Evolutionary conservation across 2,797 vertebrate genomes (phyloP).

Genomic region (Fringilla coelebs): DNA sequence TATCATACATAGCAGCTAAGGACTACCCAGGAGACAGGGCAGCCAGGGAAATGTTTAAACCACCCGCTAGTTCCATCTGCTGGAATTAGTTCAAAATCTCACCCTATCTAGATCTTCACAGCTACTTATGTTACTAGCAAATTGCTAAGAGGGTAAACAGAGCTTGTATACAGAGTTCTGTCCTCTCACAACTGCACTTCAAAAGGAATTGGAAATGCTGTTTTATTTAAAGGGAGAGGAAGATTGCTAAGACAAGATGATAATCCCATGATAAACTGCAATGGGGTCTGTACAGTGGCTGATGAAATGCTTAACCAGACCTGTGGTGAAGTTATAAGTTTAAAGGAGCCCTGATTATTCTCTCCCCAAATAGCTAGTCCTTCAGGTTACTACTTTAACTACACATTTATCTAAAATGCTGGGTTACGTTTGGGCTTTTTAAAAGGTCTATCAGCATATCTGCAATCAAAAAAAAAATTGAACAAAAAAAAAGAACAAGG

Average conservation of each 20-base stretch:
- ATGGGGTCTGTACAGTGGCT: neutral
- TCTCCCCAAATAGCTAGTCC: neutral
- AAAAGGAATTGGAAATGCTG: neutral
- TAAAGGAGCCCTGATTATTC: neutral
- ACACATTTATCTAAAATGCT: neutral
- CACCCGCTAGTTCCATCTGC: constrained; percentile 36
- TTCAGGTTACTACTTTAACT: neutral
- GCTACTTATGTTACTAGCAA: constrained; percentile 9
- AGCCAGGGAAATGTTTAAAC: neutral
- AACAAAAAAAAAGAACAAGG: neutral
- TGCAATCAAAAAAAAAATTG: neutral
- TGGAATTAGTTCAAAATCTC: constrained; percentile 54
- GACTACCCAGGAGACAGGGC: neutral
- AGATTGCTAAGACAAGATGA: neutral
- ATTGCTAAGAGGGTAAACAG: neutral
- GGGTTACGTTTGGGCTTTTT: neutral
- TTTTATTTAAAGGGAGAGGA: neutral
- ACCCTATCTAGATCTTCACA: neutral
- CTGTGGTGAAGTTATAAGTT: neutral
- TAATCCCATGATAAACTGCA: neutral
- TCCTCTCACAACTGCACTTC: neutral
- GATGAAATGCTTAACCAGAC: neutral
- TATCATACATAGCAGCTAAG: neutral
- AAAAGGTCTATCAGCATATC: neutral
- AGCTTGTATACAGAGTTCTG: neutral